Evolutionary conservation across 2,888 invertebrate genomes (phyloP).

Genomic region (Arge pagana): DNA sequence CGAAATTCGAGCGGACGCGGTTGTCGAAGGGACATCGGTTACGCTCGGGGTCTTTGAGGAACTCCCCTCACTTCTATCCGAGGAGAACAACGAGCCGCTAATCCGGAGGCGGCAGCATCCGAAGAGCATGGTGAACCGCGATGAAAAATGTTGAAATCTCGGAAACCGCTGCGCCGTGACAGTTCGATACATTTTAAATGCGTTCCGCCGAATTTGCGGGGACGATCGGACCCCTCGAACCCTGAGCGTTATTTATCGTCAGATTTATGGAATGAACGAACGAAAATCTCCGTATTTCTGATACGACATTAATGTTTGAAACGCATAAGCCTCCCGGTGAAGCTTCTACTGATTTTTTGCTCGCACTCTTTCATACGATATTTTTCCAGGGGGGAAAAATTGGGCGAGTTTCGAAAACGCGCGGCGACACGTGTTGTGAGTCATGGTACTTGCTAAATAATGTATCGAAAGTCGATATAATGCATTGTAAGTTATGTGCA

Average conservation of each 20-base stretch:
- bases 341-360: background rate
- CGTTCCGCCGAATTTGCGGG: constrained; percentile 55
- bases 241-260: constrained; percentile 54
- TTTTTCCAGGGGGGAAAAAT: background rate
- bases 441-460: too few relatives aligned
- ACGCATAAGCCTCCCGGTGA: constrained; percentile 3
- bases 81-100: constrained; percentile 49
- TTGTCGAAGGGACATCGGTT: constrained; percentile 11
- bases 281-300: background rate
- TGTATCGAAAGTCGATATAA: too few relatives aligned
- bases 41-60: constrained; percentile 18
- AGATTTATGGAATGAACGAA: constrained; percentile 56
- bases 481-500: too few relatives aligned
- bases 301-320: constrained; percentile 14
- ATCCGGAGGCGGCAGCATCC: constrained; percentile 42
- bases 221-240: constrained; percentile 26
- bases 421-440: background rate
- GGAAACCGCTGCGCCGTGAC: constrained; percentile 52
- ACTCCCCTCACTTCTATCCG: constrained; percentile 39
- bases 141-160: constrained; percentile 57
- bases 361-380: background rate
- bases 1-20: constrained; percentile 25
- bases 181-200: constrained; percentile 60
- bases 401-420: background rate
- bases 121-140: constrained; percentile 32